Conservation (phyloP, 2,797 vertebrate genomes). For the Pterois miles region DNA sequence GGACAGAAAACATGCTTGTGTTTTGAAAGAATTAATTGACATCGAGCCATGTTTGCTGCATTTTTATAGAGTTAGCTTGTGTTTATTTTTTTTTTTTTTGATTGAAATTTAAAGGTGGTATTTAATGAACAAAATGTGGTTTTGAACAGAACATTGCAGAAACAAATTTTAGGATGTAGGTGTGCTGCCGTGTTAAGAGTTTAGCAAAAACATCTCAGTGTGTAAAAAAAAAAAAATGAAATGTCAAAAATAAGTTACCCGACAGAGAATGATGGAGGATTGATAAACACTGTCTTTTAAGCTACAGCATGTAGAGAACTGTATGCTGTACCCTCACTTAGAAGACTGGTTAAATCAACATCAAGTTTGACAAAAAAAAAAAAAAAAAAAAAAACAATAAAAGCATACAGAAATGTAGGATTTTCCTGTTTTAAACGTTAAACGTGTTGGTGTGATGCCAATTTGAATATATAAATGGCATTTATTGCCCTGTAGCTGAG, state of each 20-base stretch:
- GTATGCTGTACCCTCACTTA: background rate
- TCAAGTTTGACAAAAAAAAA: background rate
- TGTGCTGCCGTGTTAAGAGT: background rate
- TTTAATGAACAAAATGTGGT: background rate
- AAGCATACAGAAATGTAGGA: too few species aligned
- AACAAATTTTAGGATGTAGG: background rate
- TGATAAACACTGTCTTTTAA: background rate
- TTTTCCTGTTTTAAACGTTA: background rate
- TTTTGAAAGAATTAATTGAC: too few species aligned
- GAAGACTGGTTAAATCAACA: background rate
- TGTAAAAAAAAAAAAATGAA: background rate
- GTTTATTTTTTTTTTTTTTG: background rate
- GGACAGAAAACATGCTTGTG: too few species aligned
- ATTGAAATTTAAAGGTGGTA: background rate
- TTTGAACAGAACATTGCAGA: too few species aligned
- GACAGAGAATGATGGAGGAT: background rate
- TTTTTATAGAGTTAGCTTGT: too few species aligned
- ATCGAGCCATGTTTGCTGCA: too few species aligned
- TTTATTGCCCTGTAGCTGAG: background rate
- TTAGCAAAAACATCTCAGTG: background rate
- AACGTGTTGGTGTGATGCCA: background rate
- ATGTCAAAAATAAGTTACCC: background rate
- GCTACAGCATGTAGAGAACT: background rate
- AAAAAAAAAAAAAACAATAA: too few species aligned
- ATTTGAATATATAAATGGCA: background rate